A percentile compares a stretch with the other conserved stretches of the same genome.
Evolutionary conservation across 2,888 invertebrate genomes (phyloP).

Genomic region (Tipula lateralis): DNA sequence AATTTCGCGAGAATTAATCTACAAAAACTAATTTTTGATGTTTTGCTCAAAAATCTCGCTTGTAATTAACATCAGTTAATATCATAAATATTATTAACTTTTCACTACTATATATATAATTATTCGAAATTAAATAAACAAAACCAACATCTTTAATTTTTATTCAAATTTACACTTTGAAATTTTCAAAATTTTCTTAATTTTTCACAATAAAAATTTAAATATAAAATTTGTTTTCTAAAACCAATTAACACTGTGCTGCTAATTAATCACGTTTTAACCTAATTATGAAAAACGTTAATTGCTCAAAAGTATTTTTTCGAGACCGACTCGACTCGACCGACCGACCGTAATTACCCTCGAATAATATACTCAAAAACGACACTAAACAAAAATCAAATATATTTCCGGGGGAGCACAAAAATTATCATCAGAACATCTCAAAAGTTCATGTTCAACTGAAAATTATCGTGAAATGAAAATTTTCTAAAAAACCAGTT

Average conservation of each 20-base stretch:
- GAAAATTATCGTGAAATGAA: background rate
- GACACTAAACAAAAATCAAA: background rate
- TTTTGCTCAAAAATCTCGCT: background rate
- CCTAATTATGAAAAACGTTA: background rate
- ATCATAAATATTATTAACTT: background rate
- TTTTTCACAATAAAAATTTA: background rate
- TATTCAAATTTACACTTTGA: background rate
- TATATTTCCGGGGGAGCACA: background rate
- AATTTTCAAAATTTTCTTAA: background rate
- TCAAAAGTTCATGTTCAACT: background rate
- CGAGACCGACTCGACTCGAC: background rate
- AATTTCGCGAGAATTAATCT: background rate
- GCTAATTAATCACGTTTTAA: background rate
- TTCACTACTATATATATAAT: background rate
- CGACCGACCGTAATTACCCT: background rate
- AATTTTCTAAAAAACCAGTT: background rate
- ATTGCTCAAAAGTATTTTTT: background rate
- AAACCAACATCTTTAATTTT: conserved; percentile 30
- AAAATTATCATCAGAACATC: background rate
- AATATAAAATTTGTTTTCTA: background rate
- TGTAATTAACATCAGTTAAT: background rate
- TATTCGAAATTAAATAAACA: background rate
- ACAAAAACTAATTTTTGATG: background rate
- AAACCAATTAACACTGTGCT: background rate
- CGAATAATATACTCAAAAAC: background rate